Conservation (phyloP, 2,113 vertebrate species). For the Nesogale talazaci region DNA sequence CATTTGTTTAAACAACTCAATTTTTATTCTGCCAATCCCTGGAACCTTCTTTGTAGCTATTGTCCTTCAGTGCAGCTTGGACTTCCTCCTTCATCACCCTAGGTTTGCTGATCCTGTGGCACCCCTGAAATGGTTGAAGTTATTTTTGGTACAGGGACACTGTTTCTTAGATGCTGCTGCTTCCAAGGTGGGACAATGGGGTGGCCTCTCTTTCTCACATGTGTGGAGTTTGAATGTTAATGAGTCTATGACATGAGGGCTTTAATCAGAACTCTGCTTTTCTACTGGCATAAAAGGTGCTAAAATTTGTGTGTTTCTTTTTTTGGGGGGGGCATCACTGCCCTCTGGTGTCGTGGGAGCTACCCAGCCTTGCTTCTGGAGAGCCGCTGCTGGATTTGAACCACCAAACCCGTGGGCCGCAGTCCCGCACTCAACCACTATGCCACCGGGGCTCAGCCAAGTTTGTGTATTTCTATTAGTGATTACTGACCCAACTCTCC, state of each 20-base stretch:
- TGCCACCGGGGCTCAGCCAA: no score
- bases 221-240: constrained; percentile 1
- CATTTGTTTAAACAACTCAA: no score
- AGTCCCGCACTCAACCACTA: no score
- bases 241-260: neutral
- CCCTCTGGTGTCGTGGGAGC: no score
- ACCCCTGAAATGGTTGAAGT: neutral
- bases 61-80: neutral
- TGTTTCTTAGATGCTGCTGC: constrained; percentile 42
- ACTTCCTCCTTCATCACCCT: neutral
- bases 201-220: constrained; percentile 21
- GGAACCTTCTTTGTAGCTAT: neutral
- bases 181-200: neutral
- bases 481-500: constrained; percentile 61
- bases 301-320: neutral
- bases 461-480: constrained; percentile 72
- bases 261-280: constrained; percentile 41
- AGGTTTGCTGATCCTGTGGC: neutral
- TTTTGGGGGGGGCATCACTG: no score
- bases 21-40: no score
- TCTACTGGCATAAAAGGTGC: constrained; percentile 51
- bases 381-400: no score
- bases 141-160: neutral
- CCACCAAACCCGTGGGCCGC: no score
- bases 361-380: no score